Conservation (phyloP, 2,113 vertebrate species). For the Rissa tridactyla region DNA sequence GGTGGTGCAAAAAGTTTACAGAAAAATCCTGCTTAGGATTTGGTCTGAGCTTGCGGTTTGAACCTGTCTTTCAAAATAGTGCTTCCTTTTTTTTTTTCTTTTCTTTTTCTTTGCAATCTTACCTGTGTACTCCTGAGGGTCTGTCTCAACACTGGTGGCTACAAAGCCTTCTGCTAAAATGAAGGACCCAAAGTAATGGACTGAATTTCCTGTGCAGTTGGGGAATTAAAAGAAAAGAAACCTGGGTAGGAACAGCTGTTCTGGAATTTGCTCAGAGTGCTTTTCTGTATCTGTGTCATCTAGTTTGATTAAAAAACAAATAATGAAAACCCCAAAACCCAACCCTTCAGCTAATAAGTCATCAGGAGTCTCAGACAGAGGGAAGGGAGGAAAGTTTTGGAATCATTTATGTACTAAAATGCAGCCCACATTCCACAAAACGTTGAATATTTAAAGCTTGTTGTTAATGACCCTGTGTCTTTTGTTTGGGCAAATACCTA, state of each 20-base stretch:
- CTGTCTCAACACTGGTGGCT: background rate
- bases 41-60: background rate
- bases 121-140: background rate
- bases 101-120: background rate
- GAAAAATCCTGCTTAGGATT: background rate
- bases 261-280: background rate
- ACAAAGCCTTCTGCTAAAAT: background rate
- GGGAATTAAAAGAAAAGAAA: background rate
- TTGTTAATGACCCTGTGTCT: background rate
- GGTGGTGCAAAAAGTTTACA: background rate
- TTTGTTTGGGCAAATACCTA: constrained; percentile 40
- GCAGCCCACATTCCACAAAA: background rate
- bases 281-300: background rate
- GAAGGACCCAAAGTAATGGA: background rate
- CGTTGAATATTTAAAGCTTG: background rate
- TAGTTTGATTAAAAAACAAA: background rate
- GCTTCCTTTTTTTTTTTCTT: background rate
- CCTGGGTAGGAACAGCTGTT: background rate
- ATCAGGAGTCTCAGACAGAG: background rate
- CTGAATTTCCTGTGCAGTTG: background rate
- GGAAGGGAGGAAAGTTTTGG: background rate
- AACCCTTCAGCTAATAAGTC: background rate
- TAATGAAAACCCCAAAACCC: background rate
- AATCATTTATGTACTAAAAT: background rate
- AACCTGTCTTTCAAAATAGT: background rate